Evolutionary conservation across 2,888 invertebrate species (phyloP).

Genomic region (Spicauda simplicius): DNA sequence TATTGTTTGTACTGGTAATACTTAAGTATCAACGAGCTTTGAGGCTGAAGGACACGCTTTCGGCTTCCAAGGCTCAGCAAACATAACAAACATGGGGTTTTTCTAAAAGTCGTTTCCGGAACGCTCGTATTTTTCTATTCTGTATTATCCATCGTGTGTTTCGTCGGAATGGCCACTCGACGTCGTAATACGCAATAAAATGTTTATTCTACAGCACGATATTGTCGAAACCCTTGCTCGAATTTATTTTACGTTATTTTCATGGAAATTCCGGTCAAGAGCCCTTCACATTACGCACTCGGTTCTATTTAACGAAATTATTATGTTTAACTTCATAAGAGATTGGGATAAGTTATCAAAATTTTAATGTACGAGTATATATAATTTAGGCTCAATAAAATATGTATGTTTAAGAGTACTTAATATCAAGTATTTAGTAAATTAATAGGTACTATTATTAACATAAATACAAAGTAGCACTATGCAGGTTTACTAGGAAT

Average conservation of each 20-base stretch:
- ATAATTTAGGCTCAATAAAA: too few species aligned
- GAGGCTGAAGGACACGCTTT: not conserved
- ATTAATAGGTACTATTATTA: too few species aligned
- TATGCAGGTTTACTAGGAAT: too few species aligned
- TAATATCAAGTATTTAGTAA: too few species aligned
- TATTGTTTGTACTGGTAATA: not conserved
- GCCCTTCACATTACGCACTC: constrained; percentile 30
- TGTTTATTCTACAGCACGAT: constrained; percentile 35
- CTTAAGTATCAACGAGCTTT: not conserved
- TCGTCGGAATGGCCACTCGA: constrained; percentile 27
- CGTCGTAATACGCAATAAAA: constrained; percentile 34
- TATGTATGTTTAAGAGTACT: too few species aligned
- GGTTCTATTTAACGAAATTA: constrained; percentile 24
- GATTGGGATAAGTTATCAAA: too few species aligned
- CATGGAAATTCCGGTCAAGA: constrained; percentile 37
- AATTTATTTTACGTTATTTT: constrained; percentile 38
- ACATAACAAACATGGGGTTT: not conserved
- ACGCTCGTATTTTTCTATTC: constrained; percentile 7
- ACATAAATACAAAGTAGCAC: too few species aligned
- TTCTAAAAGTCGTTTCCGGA: not conserved
- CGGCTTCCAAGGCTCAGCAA: not conserved
- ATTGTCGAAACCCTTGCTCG: constrained; percentile 35
- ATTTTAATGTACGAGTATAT: too few species aligned
- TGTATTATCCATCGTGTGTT: constrained; percentile 18
- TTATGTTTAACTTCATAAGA: not conserved